Conservation (phyloP, 2,888 invertebrate species). For the Caenorhabditis sinica region DNA sequence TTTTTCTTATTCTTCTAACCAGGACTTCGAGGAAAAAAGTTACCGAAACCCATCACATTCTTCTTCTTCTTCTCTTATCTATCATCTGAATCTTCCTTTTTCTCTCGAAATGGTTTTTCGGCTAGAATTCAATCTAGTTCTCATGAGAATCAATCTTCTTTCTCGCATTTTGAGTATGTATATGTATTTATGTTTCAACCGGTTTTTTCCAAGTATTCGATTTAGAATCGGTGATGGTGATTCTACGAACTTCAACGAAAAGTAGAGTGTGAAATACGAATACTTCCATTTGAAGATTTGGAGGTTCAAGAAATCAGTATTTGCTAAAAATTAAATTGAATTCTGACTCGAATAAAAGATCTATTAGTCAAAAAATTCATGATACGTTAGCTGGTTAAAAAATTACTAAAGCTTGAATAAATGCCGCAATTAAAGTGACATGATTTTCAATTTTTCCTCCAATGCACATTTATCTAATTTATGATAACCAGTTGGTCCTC, state of each 20-base stretch:
- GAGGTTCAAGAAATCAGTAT: no score
- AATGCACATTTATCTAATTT: no score
- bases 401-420: no score
- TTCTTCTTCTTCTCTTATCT: conserved; percentile 11
- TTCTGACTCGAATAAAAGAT: no score
- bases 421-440: no score
- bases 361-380: no score
- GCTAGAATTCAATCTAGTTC: conserved; percentile 44
- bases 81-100: conserved; percentile 15
- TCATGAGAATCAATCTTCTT: conserved; percentile 40
- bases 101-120: conserved; percentile 22
- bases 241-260: neutral
- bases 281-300: no score
- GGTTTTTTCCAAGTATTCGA: conserved; percentile 45
- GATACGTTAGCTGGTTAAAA: no score
- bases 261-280: neutral
- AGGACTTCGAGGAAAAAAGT: neutral
- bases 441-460: no score
- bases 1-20: neutral
- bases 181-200: conserved; percentile 52
- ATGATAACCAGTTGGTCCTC: no score
- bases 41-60: conserved; percentile 4
- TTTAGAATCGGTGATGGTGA: conserved; percentile 10
- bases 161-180: conserved; percentile 21
- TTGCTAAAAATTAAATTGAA: no score